These are phyloP conservation scores for Diogma glabrata DNA, from an alignment of 2,888 invertebrate species.

Conservation along the genomic window DNA sequence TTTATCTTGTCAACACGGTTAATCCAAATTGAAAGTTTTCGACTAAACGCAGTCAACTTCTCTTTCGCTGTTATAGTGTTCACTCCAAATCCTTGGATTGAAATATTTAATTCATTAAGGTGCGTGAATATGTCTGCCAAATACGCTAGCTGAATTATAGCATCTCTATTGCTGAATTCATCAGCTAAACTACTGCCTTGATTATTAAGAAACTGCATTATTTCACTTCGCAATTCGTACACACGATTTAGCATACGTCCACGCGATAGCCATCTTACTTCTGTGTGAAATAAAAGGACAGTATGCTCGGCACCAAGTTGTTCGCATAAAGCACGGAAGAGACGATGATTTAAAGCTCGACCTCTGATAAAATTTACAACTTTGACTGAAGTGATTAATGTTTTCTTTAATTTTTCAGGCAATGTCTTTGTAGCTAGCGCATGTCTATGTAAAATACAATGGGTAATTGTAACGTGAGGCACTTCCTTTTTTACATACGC, in stretches of 20 bases:
- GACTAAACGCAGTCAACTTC: too few relatives aligned
- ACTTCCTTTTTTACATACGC: neutral
- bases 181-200: too few relatives aligned
- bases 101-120: too few relatives aligned
- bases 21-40: too few relatives aligned
- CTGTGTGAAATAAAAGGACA: slow-evolving; percentile 4
- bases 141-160: too few relatives aligned
- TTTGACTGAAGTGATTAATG: neutral
- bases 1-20: too few relatives aligned
- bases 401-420: neutral
- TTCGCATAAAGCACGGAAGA: neutral
- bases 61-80: too few relatives aligned
- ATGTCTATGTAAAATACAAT: neutral
- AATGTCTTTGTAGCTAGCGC: slow-evolving; percentile 4
- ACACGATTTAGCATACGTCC: slow-evolving; percentile 2
- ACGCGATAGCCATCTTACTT: slow-evolving; percentile 7
- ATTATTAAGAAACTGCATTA: too few relatives aligned
- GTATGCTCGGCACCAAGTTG: slow-evolving; percentile 1
- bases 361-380: slow-evolving; percentile 5
- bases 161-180: too few relatives aligned
- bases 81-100: too few relatives aligned
- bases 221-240: too few relatives aligned
- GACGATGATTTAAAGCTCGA: neutral
- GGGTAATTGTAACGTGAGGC: neutral
- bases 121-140: too few relatives aligned